Percentiles rank a stretch among this genome's conserved stretches.
Conservation (phyloP, 2,888 invertebrate species). For the Proisotoma minuta region DNA sequence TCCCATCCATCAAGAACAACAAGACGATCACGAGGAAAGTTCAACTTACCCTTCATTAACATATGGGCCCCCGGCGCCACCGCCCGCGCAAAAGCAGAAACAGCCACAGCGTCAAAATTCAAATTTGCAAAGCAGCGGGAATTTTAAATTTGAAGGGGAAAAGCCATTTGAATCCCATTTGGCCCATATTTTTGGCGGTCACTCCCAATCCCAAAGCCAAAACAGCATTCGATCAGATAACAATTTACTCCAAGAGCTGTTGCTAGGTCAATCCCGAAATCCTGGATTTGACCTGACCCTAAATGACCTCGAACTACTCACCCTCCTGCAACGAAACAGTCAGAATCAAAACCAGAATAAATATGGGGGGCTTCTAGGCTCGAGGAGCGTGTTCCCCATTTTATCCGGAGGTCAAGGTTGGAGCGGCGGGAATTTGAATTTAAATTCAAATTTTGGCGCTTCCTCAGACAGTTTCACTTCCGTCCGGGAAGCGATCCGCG, state of each 20-base stretch:
- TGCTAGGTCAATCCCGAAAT: constrained; percentile 13
- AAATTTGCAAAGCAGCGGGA: too few species aligned
- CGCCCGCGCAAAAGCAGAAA: constrained; percentile 5
- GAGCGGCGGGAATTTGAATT: background rate
- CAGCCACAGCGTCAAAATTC: background rate
- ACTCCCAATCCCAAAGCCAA: background rate
- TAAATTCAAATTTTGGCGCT: background rate
- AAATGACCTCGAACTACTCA: constrained; percentile 11
- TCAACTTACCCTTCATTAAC: constrained; percentile 14
- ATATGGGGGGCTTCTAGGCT: background rate
- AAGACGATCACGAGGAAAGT: constrained; percentile 7
- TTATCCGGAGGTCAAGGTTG: constrained; percentile 5
- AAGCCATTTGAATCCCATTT: constrained; percentile 10
- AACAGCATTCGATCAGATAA: background rate
- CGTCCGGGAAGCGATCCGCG: constrained; percentile 40
- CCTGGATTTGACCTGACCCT: constrained; percentile 15
- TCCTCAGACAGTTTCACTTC: constrained; percentile 20
- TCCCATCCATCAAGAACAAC: background rate
- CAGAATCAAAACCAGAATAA: background rate
- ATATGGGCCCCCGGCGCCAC: constrained; percentile 17
- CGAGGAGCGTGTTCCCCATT: background rate
- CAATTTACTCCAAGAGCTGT: constrained; percentile 3
- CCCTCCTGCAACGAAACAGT: background rate
- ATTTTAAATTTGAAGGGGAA: too few species aligned
- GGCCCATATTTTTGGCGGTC: constrained; percentile 1